Evolutionary conservation across 2,797 vertebrate genomes (phyloP).

Genomic region (Tapera naevia): DNA sequence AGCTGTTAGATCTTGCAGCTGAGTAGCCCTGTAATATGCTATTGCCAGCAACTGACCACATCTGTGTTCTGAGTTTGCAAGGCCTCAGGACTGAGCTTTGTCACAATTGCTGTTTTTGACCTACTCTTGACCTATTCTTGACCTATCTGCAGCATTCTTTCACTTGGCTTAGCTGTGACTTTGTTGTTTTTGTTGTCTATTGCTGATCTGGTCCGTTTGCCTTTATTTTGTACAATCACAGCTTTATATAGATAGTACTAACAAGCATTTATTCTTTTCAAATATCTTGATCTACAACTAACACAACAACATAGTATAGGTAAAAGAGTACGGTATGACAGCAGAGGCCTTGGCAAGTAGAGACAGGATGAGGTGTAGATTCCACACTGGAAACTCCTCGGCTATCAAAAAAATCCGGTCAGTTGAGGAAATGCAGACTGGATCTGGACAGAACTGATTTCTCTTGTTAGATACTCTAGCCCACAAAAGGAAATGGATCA

Average conservation of each 20-base stretch:
- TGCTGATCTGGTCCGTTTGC: neutral
- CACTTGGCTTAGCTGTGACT: neutral
- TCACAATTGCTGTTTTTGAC: neutral
- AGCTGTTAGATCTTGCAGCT: neutral
- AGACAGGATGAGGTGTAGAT: neutral
- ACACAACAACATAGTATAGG: rapidly evolving
- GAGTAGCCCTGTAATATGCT: neutral
- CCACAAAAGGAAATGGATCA: neutral
- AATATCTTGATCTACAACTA: neutral
- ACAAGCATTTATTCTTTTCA: neutral
- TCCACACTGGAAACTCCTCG: neutral
- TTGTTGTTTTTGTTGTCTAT: neutral
- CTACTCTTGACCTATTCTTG: neutral
- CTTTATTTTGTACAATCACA: neutral
- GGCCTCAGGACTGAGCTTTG: neutral
- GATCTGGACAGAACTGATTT: neutral
- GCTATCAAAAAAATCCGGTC: neutral
- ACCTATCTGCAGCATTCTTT: neutral
- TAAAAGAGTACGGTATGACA: neutral
- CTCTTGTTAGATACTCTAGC: neutral
- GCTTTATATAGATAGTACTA: neutral
- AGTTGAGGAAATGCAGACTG: neutral
- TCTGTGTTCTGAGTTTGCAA: neutral
- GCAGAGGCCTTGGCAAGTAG: neutral
- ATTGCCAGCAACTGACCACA: neutral